These are phyloP conservation scores for Nasonia vitripennis DNA, from an alignment of 1,140 invertebrate species.

Conservation along the genomic window DNA sequence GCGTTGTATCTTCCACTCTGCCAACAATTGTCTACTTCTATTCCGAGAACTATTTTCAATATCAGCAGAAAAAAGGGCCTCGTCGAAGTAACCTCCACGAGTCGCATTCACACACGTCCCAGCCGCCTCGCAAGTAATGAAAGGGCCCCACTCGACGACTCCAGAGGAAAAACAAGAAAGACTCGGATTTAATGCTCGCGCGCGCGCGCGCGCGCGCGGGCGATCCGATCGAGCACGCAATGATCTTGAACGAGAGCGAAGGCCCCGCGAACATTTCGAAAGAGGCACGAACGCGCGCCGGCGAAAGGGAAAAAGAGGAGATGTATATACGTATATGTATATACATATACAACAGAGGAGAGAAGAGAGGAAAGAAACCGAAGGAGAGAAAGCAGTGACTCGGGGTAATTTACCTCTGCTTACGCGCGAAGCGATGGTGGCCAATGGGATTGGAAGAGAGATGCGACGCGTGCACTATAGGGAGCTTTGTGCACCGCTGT, in stretches of 20 bases:
- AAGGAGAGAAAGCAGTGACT: slow-evolving; percentile 9
- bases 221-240: not conserved
- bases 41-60: too few species aligned
- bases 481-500: not conserved
- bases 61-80: too few species aligned
- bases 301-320: not conserved
- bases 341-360: not conserved
- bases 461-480: not conserved
- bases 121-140: too few species aligned
- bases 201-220: too few species aligned
- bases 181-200: not conserved
- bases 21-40: too few species aligned
- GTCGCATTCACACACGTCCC: too few species aligned
- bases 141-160: too few species aligned
- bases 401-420: slow-evolving; percentile 1
- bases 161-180: not conserved
- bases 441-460: not conserved
- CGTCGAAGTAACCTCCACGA: too few species aligned
- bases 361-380: not conserved
- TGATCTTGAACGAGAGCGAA: slow-evolving; percentile 1
- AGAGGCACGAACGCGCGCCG: not conserved
- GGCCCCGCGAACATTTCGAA: not conserved
- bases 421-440: not conserved
- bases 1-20: too few species aligned
- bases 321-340: not conserved